Base-by-base conservation (phyloP, 2,113 vertebrate species). In the Tretioscincus oriximinensis region DNA sequence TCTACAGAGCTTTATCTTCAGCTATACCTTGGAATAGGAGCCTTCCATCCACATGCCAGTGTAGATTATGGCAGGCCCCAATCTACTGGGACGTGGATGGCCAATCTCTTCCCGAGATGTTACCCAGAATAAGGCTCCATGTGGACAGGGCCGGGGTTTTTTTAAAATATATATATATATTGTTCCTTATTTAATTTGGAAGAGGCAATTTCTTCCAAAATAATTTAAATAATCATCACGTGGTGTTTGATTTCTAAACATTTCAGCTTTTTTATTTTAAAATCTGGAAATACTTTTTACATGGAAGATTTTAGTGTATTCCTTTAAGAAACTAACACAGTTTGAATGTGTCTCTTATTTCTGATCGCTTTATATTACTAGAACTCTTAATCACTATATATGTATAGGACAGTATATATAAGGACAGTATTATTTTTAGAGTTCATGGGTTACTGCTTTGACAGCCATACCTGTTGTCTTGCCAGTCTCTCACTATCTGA, bases 141-240 rank as follows among this genome's bases (percentile, higher is more conserved):
- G 35, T 41, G n/a, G n/a, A n/a, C n/a, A n/a, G n/a, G n/a, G n/a
- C n/a, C n/a, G n/a, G n/a, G n/a, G n/a, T n/a, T n/a, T n/a, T n/a
- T n/a, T n/a, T n/a, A n/a, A n/a, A n/a, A n/a, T 18, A 58, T 12
- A 51, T 12, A 51, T 84, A 73, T 76, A 45, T 51, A 70, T 82
- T 86, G 5, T 58, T 67, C 73, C 28, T 73, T 72, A 72, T 64
- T 76, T 76, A 79, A 78, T 45, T 47, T 71, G 51, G 26, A n/a
- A 58, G 58, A 66, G 22, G 24, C 72, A 64, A 71, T 79, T 61
- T 74, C 22, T 2, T 71, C 74, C 66, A 26, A 65, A 78, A 87
- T 84, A 79, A 73, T 67, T 67, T 54, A 24, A 83, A 66, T 60
- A 68, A 69, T 0, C 31, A 76, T 78, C 82, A 77, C 72, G 54